A percentile compares a stretch with the other conserved stretches of the same genome.
Conservation (phyloP, 2,113 vertebrate species). For the Octodon degus region DNA sequence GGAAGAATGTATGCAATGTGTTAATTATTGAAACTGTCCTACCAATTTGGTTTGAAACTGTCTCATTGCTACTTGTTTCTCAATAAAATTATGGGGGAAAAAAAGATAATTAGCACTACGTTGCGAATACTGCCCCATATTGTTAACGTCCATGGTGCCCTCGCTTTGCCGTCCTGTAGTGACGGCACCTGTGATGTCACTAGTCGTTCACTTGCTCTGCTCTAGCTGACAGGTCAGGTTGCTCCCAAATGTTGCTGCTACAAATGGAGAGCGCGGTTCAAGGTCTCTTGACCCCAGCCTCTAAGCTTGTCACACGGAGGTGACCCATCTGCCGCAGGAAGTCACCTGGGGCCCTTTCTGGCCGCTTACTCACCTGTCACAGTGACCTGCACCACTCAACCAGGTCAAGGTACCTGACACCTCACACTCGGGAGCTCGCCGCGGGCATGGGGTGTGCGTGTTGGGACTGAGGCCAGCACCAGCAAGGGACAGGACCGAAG, state of each 20-base stretch:
- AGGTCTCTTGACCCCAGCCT: not conserved
- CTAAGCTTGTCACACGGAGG: not conserved
- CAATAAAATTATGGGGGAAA: too few relatives aligned
- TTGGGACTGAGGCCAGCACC: not conserved
- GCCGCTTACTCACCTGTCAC: not conserved
- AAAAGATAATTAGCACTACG: not conserved
- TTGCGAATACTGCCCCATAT: not conserved
- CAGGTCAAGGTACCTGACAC: not conserved
- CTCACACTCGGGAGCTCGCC: not conserved
- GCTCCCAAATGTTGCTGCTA: not conserved
- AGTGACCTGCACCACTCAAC: not conserved
- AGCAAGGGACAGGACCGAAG: not conserved
- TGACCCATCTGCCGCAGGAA: not conserved
- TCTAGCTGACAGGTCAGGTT: not conserved
- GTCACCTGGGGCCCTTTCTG: not conserved
- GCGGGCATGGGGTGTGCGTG: not conserved
- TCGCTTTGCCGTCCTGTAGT: not conserved
- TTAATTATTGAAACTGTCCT: too few relatives aligned
- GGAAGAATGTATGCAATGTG: too few relatives aligned
- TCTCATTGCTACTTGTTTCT: too few relatives aligned
- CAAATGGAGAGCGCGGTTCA: not conserved
- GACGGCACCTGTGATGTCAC: not conserved
- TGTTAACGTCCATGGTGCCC: not conserved
- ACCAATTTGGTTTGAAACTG: too few relatives aligned
- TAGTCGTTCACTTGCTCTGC: not conserved